Evolutionary conservation across 2,888 invertebrate species (phyloP).

Genomic region (Norana najaformis): DNA sequence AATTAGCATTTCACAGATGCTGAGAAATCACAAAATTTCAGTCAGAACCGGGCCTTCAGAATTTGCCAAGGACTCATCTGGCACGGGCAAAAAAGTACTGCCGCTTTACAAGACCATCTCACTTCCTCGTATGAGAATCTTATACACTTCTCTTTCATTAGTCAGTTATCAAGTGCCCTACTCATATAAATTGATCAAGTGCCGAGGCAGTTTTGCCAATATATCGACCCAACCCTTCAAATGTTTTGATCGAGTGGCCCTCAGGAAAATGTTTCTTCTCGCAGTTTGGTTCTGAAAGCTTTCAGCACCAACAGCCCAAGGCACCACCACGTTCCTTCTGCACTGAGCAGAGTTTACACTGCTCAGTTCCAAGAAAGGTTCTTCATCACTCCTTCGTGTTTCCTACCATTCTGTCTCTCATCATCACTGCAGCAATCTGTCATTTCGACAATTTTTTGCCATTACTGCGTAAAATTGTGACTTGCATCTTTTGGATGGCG

Average conservation of each 20-base stretch:
- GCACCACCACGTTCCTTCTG: background rate
- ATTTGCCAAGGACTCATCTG: background rate
- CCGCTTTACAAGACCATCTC: background rate
- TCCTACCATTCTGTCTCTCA: background rate
- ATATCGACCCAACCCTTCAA: background rate
- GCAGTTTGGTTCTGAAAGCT: background rate
- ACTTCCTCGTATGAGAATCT: background rate
- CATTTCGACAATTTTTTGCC: background rate
- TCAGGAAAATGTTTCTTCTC: background rate
- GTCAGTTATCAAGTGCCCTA: background rate
- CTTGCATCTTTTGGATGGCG: background rate
- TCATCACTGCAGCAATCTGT: background rate
- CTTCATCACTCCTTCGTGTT: background rate
- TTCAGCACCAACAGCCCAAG: background rate
- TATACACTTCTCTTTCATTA: conserved; percentile 7
- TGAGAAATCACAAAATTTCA: background rate
- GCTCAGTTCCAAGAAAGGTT: background rate
- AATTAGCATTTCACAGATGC: background rate
- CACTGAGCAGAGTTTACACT: background rate
- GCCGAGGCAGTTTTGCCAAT: background rate
- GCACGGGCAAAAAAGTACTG: background rate
- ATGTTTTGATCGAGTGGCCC: conserved; percentile 5
- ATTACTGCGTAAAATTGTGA: background rate
- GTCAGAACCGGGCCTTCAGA: background rate
- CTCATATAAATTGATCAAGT: background rate